Percentiles rank a stretch among this genome's conserved stretches.
Evolutionary conservation across 1,140 invertebrate species (phyloP).

Genomic region (Paralvinella palmiformis): DNA sequence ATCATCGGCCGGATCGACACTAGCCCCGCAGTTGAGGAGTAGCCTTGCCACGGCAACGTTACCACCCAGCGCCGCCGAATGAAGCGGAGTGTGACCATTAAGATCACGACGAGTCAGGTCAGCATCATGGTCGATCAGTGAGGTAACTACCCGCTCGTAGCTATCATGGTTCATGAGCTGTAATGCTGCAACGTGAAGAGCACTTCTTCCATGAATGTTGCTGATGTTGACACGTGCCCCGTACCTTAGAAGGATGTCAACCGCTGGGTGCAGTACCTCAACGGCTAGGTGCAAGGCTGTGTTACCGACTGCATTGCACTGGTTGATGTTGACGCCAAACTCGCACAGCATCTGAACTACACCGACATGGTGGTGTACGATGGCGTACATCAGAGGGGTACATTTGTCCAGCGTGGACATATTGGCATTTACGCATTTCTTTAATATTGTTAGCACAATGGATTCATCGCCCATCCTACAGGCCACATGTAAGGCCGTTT

Average conservation of each 20-base stretch:
- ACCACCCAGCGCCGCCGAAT: background rate
- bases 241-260: background rate
- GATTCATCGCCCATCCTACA: no score
- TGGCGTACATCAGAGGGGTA: no score
- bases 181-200: background rate
- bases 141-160: background rate
- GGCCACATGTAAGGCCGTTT: no score
- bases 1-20: background rate
- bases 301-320: background rate
- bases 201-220: background rate
- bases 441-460: no score
- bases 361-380: no score
- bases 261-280: background rate
- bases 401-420: no score
- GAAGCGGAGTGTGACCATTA: background rate
- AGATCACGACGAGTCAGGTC: background rate
- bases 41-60: background rate
- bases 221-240: background rate
- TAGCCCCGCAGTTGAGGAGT: background rate
- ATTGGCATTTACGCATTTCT: no score
- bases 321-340: background rate
- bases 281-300: conserved; percentile 5
- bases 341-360: no score
- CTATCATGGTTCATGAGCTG: background rate
- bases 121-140: background rate